phyloP scores from a whole-genome alignment of 37 sponge, comb jelly and placozoan genomes.

The Mnemiopsis leidyi region DNA sequence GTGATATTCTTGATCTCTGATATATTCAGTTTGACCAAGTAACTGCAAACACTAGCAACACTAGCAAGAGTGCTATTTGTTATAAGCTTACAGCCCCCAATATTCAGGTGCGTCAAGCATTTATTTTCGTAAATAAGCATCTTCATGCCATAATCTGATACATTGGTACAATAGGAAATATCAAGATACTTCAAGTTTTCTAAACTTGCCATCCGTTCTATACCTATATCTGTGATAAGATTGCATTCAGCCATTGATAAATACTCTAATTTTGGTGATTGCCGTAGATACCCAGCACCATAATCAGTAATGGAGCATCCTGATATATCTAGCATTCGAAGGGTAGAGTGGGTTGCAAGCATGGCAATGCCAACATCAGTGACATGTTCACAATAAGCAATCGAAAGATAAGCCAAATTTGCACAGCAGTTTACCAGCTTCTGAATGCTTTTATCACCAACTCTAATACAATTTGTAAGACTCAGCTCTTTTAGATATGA shows the following conservation, averaged over 20 bases:
- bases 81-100: constrained; percentile 31
- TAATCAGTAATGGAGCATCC: constrained; percentile 31
- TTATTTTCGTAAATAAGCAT: constrained; percentile 55
- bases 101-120: constrained; percentile 1
- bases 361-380: constrained; percentile 47
- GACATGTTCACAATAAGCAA: constrained; percentile 58
- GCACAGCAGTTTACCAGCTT: constrained; percentile 2
- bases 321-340: constrained; percentile 9
- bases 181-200: constrained; percentile 32
- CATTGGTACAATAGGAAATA: constrained; percentile 29
- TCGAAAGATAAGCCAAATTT: constrained; percentile 7
- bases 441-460: constrained; percentile 16
- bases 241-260: constrained; percentile 55
- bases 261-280: not conserved
- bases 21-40: constrained; percentile 19
- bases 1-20: constrained; percentile 38
- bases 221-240: constrained; percentile 35
- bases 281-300: not conserved
- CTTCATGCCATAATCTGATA: constrained; percentile 64
- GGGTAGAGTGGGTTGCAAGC: not conserved
- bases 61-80: constrained; percentile 4
- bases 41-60: constrained; percentile 46
- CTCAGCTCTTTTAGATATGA: not conserved
- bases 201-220: constrained; percentile 21
- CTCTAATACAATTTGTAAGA: constrained; percentile 35